Evolutionary conservation across 2,888 invertebrate species (phyloP).

Genomic region (Deilephila elpenor): DNA sequence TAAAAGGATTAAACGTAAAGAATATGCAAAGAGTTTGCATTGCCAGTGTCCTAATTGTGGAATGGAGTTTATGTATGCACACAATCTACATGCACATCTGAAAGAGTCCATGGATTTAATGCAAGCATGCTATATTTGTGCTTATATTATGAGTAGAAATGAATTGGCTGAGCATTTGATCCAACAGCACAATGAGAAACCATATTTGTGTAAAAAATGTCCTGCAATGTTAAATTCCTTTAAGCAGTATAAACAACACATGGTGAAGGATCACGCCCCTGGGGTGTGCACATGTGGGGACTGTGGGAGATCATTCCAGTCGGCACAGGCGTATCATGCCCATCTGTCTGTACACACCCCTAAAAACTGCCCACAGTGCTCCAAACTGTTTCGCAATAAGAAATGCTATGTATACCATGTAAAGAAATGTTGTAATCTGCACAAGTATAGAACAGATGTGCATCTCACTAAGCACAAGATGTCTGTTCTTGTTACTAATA

Average conservation of each 20-base stretch:
- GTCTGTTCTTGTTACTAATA: conserved; percentile 58
- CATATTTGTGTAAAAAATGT: conserved; percentile 67
- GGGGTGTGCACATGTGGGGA: conserved; percentile 67
- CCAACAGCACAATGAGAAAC: conserved; percentile 50
- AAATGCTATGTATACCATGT: conserved; percentile 70
- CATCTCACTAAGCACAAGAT: conserved; percentile 54
- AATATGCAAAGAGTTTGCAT: conserved; percentile 40
- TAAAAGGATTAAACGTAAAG: conserved; percentile 27
- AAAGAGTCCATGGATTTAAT: conserved; percentile 65
- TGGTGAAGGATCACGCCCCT: conserved; percentile 54
- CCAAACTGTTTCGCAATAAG: conserved; percentile 66
- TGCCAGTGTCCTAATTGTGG: conserved; percentile 67
- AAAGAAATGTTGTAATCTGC: conserved; percentile 64
- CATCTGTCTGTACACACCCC: conserved; percentile 62
- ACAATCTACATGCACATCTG: conserved; percentile 64
- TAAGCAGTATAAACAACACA: conserved; percentile 53
- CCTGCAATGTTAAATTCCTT: conserved; percentile 57
- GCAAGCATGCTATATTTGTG: conserved; percentile 70
- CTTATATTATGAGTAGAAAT: conserved; percentile 62
- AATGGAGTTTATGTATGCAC: conserved; percentile 60
- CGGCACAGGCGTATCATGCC: conserved; percentile 59
- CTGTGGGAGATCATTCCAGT: conserved; percentile 67
- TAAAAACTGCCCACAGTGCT: conserved; percentile 68
- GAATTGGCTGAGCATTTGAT: conserved; percentile 61
- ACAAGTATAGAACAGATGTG: conserved; percentile 49